Conservation (phyloP, 1,140 invertebrate species). For the Leucophenga varia region DNA sequence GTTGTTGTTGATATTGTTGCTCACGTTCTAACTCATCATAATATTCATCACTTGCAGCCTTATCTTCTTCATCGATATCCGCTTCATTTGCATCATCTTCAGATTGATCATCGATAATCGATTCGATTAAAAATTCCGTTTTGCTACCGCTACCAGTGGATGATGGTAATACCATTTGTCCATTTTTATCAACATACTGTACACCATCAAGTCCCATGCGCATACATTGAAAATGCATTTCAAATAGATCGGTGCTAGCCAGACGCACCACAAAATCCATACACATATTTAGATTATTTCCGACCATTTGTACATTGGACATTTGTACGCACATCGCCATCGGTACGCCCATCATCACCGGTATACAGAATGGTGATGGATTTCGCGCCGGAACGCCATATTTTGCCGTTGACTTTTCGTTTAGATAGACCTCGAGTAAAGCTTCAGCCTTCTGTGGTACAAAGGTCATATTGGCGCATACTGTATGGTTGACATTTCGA, state of each 20-base stretch:
- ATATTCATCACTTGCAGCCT: slow-evolving; percentile 1
- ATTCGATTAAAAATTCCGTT: too few species aligned
- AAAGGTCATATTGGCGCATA: slow-evolving; percentile 45
- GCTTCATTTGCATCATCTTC: background rate
- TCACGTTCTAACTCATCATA: slow-evolving; percentile 6
- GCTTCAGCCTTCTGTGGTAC: slow-evolving; percentile 40
- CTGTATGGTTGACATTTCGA: too few species aligned
- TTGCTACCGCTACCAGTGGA: too few species aligned
- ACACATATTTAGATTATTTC: slow-evolving; percentile 43
- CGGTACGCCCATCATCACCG: slow-evolving; percentile 50
- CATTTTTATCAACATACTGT: slow-evolving; percentile 43
- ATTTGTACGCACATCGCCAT: slow-evolving; percentile 54
- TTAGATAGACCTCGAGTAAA: slow-evolving; percentile 39
- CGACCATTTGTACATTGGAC: slow-evolving; percentile 33
- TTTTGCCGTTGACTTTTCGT: slow-evolving; percentile 37
- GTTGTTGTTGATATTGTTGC: too few species aligned
- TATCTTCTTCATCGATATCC: background rate
- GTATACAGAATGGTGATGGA: slow-evolving; percentile 47
- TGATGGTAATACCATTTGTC: slow-evolving; percentile 31
- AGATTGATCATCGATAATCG: too few species aligned
- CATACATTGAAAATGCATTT: slow-evolving; percentile 54
- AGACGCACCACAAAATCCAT: slow-evolving; percentile 50
- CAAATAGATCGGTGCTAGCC: slow-evolving; percentile 48
- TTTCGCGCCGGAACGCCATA: slow-evolving; percentile 40
- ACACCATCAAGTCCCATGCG: slow-evolving; percentile 38